phyloP scores from a whole-genome alignment of 2,113 vertebrate species.

The Tichodroma muraria region DNA sequence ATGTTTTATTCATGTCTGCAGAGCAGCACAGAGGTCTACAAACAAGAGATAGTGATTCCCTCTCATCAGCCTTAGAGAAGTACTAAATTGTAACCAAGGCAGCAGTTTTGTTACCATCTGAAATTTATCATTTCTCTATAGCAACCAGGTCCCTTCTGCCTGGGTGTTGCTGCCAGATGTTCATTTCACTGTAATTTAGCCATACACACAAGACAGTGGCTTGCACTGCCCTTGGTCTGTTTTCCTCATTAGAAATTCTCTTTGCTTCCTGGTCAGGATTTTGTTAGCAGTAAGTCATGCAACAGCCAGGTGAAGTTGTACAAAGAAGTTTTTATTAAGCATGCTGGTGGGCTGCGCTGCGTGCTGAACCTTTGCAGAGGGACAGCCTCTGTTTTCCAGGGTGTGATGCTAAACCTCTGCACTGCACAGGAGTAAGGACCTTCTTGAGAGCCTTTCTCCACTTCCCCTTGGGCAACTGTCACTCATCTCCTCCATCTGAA shows the following conservation, averaged over 20 bases:
- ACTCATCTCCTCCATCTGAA: not conserved
- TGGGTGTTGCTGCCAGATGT: slow-evolving; percentile 31
- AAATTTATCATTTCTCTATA: not conserved
- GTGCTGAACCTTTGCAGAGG: not conserved
- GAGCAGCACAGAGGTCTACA: not conserved
- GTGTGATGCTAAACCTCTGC: not conserved
- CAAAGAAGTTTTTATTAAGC: slow-evolving; percentile 15
- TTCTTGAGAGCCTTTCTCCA: not conserved
- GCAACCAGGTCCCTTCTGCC: slow-evolving; percentile 2
- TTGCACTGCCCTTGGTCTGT: slow-evolving; percentile 8
- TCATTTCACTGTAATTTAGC: slow-evolving; percentile 26
- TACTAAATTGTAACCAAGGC: slow-evolving; percentile 9
- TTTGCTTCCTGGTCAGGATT: not conserved
- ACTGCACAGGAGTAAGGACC: not conserved
- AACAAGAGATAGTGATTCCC: not conserved
- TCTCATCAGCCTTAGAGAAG: not conserved
- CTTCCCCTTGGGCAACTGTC: not conserved
- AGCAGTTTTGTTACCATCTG: not conserved
- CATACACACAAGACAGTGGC: not conserved
- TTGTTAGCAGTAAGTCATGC: not conserved
- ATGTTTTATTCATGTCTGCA: not conserved
- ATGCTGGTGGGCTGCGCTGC: not conserved
- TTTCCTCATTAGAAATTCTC: slow-evolving; percentile 9
- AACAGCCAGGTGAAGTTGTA: not conserved
- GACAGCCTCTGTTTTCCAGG: not conserved